phyloP scores from a whole-genome alignment of 1,140 invertebrate species.

The Ceratoteleas bidentatus region DNA sequence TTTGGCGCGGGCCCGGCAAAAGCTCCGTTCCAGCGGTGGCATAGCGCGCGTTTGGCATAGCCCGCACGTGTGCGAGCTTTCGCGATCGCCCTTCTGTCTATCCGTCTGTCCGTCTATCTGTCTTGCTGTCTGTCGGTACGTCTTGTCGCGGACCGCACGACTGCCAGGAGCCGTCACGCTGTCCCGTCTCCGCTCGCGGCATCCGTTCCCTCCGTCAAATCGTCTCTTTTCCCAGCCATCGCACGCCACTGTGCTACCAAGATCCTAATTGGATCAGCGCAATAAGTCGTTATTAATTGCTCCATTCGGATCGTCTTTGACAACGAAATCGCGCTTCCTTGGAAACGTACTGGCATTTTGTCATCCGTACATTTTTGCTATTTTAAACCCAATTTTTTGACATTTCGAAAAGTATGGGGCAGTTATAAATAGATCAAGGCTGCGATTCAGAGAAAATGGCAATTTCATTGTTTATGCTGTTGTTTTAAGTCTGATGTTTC shows the following conservation, averaged over 20 bases:
- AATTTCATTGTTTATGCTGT: too few species aligned
- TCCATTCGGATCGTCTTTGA: background rate
- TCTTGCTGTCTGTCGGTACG: conserved; percentile 62
- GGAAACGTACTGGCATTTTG: too few species aligned
- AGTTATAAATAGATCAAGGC: too few species aligned
- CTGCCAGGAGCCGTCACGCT: conserved; percentile 82
- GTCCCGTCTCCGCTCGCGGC: conserved; percentile 75
- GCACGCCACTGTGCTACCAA: background rate
- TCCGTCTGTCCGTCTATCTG: conserved; percentile 65
- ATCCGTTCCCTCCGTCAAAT: conserved; percentile 58
- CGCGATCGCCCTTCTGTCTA: conserved; percentile 63
- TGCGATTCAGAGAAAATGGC: too few species aligned
- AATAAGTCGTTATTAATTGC: conserved; percentile 30
- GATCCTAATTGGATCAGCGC: conserved; percentile 24
- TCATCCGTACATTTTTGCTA: too few species aligned
- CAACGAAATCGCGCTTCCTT: too few species aligned
- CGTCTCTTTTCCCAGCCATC: conserved; percentile 37
- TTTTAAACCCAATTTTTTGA: too few species aligned
- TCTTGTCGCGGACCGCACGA: conserved; percentile 67
- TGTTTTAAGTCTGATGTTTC: too few species aligned
- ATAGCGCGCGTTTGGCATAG: conserved; percentile 65
- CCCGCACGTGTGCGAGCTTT: conserved; percentile 75
- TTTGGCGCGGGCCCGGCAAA: conserved; percentile 54
- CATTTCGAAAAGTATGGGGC: too few species aligned
- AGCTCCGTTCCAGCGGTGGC: conserved; percentile 63